Evolutionary conservation across 2,797 vertebrate genomes (phyloP).

Genomic region (Chiloscyllium punctatum): DNA sequence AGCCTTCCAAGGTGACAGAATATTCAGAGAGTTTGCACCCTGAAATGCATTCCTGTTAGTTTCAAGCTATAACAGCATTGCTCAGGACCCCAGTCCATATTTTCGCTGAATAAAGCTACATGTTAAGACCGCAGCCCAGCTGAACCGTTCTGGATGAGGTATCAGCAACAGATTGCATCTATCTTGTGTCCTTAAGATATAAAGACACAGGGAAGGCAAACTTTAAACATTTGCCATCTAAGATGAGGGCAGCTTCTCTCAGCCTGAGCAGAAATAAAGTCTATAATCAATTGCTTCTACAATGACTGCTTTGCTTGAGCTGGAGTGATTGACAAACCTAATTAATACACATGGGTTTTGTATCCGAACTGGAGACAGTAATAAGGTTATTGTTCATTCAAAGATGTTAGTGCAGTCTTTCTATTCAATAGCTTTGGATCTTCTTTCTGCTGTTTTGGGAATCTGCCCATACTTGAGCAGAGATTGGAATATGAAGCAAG

Average conservation of each 20-base stretch:
- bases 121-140: neutral
- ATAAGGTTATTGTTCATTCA: conserved; percentile 42
- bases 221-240: neutral
- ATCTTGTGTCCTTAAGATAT: neutral
- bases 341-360: conserved; percentile 43
- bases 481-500: conserved; percentile 40
- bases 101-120: neutral
- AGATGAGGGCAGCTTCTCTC: neutral
- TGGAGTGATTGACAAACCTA: conserved; percentile 48
- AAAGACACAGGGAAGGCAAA: neutral
- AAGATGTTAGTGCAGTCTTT: conserved; percentile 16
- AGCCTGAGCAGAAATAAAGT: neutral
- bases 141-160: neutral
- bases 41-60: neutral
- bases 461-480: conserved; percentile 36
- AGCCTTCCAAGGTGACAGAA: neutral
- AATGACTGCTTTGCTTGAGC: neutral
- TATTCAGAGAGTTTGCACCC: neutral
- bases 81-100: neutral
- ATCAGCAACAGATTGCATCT: neutral
- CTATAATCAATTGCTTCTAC: neutral
- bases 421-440: conserved; percentile 35
- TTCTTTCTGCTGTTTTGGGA: neutral
- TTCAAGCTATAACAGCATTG: neutral
- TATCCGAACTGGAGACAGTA: conserved; percentile 34